Evolutionary conservation across 2,888 invertebrate species (phyloP), one percentile per base, ranked within the genome.

Genomic region (Drosophila flavopinicola): DNA sequence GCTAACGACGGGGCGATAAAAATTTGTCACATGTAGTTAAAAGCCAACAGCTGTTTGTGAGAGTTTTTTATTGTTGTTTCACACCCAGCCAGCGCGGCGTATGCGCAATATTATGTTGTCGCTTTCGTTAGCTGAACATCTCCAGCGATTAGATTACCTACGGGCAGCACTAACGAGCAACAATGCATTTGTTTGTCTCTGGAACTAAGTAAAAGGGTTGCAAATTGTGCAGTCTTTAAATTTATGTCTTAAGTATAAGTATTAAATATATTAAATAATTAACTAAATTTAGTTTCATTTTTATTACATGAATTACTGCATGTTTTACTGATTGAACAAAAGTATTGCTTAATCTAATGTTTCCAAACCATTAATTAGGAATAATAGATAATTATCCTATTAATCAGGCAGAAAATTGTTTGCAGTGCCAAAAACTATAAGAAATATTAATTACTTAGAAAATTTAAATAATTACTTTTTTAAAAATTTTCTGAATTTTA

Each of bases 21-120:
- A 83, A 80, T 80, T 78, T 85, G 85, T 83, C 85, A 85, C 85
- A 85, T 78, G 68, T 82, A 66, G 71, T 78, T 69, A 65, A 66
- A 59, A 44, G 44, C 45, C 66, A 49, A 53, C 66, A 54, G 47
- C 9, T 29, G 4, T n/a, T 42, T 59, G 49, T 54, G 59, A 52
- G 63, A 54, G 57, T 56, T 59, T 61, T 58, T 59, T 41, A 56
- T 59, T 44, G 56, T 24, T 38, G 15, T 30, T 47, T 30, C 73
- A 53, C 66, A 45, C 54, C 42, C 38, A 23, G 25, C 20, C 29
- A 39, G 59, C 56, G 38, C 42, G 63, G 45, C 72, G 72, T 66
- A 72, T 72, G 42, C 61, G 71, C 72, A 66, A 71, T 48, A 33
- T 63, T 53, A 23, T 54, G 29, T 42, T 38, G 56, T 47, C 30